A percentile compares a stretch with the other conserved stretches of the same genome.
Conservation (phyloP, 1,140 invertebrate species). For the Solen grandis region DNA sequence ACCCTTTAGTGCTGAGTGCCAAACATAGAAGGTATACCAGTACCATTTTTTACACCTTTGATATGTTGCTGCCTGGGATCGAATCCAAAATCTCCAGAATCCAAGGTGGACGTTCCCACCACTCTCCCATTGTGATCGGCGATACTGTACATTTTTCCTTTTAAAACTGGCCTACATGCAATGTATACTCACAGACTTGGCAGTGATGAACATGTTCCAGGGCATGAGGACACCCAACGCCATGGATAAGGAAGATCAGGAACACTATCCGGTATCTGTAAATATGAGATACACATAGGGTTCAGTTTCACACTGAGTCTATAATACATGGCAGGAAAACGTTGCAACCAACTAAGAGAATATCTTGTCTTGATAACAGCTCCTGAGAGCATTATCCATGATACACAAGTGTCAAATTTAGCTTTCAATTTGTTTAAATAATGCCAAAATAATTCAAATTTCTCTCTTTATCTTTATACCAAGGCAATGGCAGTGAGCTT, state of each 20-base stretch:
- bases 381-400: background rate
- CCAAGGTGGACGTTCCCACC: too few species aligned
- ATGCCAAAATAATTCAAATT: too few species aligned
- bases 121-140: too few species aligned
- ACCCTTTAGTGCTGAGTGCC: too few species aligned
- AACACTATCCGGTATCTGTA: conserved; percentile 91
- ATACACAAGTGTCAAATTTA: background rate
- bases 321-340: background rate
- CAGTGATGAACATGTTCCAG: conserved; percentile 99
- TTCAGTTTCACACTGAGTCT: background rate
- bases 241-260: conserved; percentile 95
- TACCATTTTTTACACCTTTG: too few species aligned
- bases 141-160: too few species aligned
- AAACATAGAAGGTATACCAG: too few species aligned
- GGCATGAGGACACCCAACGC: conserved; percentile 97
- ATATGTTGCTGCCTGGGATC: too few species aligned
- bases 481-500: too few species aligned
- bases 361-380: background rate
- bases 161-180: too few species aligned
- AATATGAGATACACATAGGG: conserved; percentile 4
- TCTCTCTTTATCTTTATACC: too few species aligned
- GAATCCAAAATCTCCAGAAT: too few species aligned
- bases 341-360: background rate
- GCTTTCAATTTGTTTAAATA: background rate
- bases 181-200: conserved; percentile 88